Conservation (phyloP, 2,797 vertebrate genomes). For the Coreius guichenoti region DNA sequence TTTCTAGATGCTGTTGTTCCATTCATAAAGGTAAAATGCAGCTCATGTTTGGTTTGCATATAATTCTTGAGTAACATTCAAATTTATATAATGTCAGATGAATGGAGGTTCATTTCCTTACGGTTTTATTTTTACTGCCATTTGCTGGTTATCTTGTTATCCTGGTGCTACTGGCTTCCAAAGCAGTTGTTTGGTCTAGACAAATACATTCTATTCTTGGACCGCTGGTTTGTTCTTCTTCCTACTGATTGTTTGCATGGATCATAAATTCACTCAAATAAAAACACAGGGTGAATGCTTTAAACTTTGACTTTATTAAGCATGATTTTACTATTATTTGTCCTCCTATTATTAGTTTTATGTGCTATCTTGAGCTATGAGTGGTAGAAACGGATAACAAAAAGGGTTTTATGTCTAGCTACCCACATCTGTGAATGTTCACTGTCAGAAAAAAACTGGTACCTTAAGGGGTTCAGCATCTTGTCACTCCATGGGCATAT, state of each 20-base stretch:
- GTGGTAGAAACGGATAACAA: neutral
- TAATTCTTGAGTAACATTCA: neutral
- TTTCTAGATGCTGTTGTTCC: neutral
- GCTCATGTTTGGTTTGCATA: neutral
- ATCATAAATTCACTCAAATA: slow-evolving; percentile 1
- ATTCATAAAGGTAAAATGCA: neutral
- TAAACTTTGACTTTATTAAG: slow-evolving; percentile 6
- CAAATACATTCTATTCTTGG: slow-evolving; percentile 32
- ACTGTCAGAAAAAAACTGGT: neutral
- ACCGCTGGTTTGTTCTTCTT: neutral
- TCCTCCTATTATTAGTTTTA: slow-evolving; percentile 15
- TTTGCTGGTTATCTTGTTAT: slow-evolving; percentile 16
- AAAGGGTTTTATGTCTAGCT: neutral
- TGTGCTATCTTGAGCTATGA: neutral
- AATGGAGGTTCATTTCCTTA: neutral
- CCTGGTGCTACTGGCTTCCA: neutral
- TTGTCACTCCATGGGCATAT: neutral
- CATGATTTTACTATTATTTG: slow-evolving; percentile 7
- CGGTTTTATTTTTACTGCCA: neutral
- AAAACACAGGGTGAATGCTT: neutral
- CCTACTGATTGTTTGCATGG: slow-evolving; percentile 25
- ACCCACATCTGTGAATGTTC: neutral
- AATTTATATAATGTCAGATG: neutral
- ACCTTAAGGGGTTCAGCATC: neutral
- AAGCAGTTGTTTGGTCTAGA: slow-evolving; percentile 27